Evolutionary conservation across 2,888 invertebrate species (phyloP).

Genomic region (Cheilosia grossa): DNA sequence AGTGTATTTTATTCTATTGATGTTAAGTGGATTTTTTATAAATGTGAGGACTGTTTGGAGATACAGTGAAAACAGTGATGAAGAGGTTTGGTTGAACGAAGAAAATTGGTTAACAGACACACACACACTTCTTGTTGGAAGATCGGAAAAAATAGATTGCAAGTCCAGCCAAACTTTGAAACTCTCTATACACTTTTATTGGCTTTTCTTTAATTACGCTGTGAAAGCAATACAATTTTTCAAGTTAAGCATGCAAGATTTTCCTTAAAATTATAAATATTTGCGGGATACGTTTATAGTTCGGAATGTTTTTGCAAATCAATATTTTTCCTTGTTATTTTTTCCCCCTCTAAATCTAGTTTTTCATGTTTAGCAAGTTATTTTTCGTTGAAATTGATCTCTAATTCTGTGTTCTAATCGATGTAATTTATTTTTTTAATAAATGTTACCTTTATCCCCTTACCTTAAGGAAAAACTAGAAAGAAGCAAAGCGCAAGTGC

Average conservation of each 20-base stretch:
- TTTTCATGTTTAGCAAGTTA: constrained; percentile 52
- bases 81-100: constrained; percentile 34
- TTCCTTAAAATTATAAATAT: constrained; percentile 49
- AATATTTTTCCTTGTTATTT: constrained; percentile 27
- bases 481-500: constrained; percentile 1
- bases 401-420: constrained; percentile 48
- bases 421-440: constrained; percentile 43
- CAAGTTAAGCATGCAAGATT: constrained; percentile 70
- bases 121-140: too few relatives aligned
- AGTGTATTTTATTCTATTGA: constrained; percentile 58
- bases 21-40: constrained; percentile 66
- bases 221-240: constrained; percentile 47
- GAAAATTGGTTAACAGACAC: constrained; percentile 17
- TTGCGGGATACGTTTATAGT: constrained; percentile 62
- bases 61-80: background rate
- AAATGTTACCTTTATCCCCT: constrained; percentile 37
- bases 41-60: constrained; percentile 31
- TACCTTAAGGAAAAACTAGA: background rate
- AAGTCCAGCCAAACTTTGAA: constrained; percentile 37
- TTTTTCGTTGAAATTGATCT: constrained; percentile 51
- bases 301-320: constrained; percentile 74
- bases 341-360: constrained; percentile 28
- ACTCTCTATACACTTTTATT: constrained; percentile 41
- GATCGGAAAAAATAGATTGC: background rate
- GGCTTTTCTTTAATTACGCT: constrained; percentile 41